Base-by-base conservation (phyloP, 2,888 invertebrate genomes). In the Zygogramma bicolorata region DNA sequence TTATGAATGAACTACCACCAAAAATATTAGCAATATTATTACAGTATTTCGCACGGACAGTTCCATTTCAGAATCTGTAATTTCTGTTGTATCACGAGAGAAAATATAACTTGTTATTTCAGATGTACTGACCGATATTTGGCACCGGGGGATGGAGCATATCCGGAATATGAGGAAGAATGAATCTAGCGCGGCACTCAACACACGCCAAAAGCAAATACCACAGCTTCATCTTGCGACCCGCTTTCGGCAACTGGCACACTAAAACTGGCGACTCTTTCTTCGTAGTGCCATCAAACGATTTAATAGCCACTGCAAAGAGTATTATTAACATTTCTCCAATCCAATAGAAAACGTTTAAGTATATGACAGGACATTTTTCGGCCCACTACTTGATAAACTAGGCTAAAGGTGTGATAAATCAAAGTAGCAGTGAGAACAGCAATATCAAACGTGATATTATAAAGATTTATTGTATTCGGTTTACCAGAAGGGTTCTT, bases 81-180 rank as follows among this genome's bases (percentile, higher is more conserved):
- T n/a, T n/a, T n/a, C n/a, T n/a, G n/a, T n/a, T n/a, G n/a, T n/a
- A n/a, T n/a, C n/a, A n/a, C n/a, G n/a, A n/a, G n/a, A n/a, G n/a
- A 15, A 61, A 31, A 34, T 31, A 42, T 65, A 46, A 18, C 13
- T 53, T 38, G n/a, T 59, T 42, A 68, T 38, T 67, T 46, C 4
- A n/a, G 6, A 6, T 18, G 15, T 63, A 74, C 82, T 85, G 84
- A 88, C 88, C 87, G 77, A 86, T 84, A 77, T 88, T 88, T 3
- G 89, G 88, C 53, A 89, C 82, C 4, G 88, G 87, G 15, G 89
- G 88, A 81, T 87, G 85, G 27, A 88, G 79, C 0, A 87, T 84
- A 74, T 87, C 87, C 10, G 88, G 88, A 25, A 89, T 87, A 68
- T 85, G 79, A 42, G 87, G 88, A 68, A 88, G 75, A 73, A 86